These are phyloP conservation scores for Pangasianodon gigas DNA, from an alignment of 2,113 vertebrate genomes.

Conservation along the genomic window DNA sequence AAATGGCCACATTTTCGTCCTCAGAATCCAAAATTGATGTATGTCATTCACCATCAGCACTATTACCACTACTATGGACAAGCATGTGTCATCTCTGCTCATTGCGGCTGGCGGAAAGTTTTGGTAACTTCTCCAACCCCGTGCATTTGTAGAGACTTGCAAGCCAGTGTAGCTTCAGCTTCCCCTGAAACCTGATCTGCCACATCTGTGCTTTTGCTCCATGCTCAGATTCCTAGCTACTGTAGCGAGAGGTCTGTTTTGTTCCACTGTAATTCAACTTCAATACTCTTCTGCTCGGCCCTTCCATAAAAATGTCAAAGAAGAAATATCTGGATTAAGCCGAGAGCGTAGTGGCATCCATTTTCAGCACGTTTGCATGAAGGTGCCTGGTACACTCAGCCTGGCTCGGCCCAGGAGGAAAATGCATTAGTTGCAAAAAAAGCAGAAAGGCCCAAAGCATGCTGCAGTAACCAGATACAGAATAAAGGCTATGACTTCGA, in stretches of 20 bases:
- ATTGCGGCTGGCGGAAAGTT: slow-evolving; percentile 46
- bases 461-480: slow-evolving; percentile 70
- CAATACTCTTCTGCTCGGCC: slow-evolving; percentile 64
- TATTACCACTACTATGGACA: slow-evolving; percentile 20
- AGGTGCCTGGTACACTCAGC: slow-evolving; percentile 55
- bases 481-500: slow-evolving; percentile 62
- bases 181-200: slow-evolving; percentile 73
- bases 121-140: slow-evolving; percentile 50
- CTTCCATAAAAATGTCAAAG: slow-evolving; percentile 75
- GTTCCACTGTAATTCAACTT: slow-evolving; percentile 65
- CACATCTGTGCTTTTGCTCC: slow-evolving; percentile 70
- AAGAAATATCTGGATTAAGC: slow-evolving; percentile 74
- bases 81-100: slow-evolving; percentile 29
- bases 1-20: slow-evolving; percentile 28
- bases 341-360: slow-evolving; percentile 54
- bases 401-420: slow-evolving; percentile 68
- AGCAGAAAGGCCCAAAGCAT: slow-evolving; percentile 37
- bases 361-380: slow-evolving; percentile 66
- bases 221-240: slow-evolving; percentile 69
- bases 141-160: slow-evolving; percentile 67
- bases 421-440: slow-evolving; percentile 69
- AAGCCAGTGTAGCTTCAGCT: slow-evolving; percentile 47
- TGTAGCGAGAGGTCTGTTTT: slow-evolving; percentile 73
- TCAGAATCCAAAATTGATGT: slow-evolving; percentile 16
- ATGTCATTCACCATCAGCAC: slow-evolving; percentile 14